Percentiles rank a stretch among this genome's conserved stretches.
phyloP scores from a whole-genome alignment of 1,140 invertebrate genomes.

The Archegozetes longisetosus region DNA sequence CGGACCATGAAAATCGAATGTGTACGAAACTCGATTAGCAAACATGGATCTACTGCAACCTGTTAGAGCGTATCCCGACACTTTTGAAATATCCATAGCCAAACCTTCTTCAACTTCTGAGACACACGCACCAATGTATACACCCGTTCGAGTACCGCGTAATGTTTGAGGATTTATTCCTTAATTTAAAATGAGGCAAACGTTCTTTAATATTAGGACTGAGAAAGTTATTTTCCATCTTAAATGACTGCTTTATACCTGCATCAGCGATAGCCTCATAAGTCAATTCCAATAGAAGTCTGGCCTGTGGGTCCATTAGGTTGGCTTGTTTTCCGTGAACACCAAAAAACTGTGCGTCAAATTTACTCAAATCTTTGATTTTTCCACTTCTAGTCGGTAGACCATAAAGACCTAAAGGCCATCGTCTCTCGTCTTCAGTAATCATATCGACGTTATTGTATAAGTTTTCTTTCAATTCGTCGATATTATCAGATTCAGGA shows the following conservation, averaged over 20 bases:
- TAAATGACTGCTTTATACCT: slow-evolving; percentile 39
- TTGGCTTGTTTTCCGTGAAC: slow-evolving; percentile 81
- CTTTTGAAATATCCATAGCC: slow-evolving; percentile 27
- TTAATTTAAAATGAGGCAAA: slow-evolving; percentile 7
- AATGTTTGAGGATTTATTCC: slow-evolving; percentile 27
- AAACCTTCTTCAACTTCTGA: slow-evolving; percentile 72
- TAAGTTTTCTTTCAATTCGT: slow-evolving; percentile 75
- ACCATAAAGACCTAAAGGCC: slow-evolving; percentile 37
- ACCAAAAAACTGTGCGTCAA: slow-evolving; percentile 79
- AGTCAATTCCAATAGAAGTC: slow-evolving; percentile 77
- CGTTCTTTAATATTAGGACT: too few relatives aligned
- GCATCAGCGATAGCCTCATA: slow-evolving; percentile 90
- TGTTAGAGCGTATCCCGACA: slow-evolving; percentile 80
- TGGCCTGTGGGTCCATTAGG: slow-evolving; percentile 84
- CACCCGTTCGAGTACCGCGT: slow-evolving; percentile 55
- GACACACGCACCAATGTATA: slow-evolving; percentile 71
- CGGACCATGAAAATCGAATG: slow-evolving; percentile 78
- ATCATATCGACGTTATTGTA: slow-evolving; percentile 65
- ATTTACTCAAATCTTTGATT: slow-evolving; percentile 66
- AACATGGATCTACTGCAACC: slow-evolving; percentile 90
- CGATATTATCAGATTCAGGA: slow-evolving; percentile 68
- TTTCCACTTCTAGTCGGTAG: slow-evolving; percentile 71
- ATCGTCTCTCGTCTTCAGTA: slow-evolving; percentile 18
- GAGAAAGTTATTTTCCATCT: too few relatives aligned
- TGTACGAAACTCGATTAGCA: slow-evolving; percentile 83